Conservation (phyloP, 1,140 invertebrate genomes). For the Drosophila sturtevanti region DNA sequence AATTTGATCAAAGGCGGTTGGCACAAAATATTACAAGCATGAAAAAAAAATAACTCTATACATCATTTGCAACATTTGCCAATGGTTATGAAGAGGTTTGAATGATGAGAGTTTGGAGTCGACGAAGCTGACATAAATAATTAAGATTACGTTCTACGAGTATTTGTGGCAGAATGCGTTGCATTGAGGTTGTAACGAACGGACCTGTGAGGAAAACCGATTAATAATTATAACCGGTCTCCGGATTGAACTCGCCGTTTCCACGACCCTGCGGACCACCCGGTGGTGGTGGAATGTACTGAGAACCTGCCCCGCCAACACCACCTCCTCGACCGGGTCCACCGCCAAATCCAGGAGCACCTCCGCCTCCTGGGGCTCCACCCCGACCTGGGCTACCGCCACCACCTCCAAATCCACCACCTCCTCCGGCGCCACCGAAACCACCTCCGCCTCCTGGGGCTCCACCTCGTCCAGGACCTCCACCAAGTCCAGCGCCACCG, state of each 20-base stretch:
- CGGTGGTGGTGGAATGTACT: constrained; percentile 63
- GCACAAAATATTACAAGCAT: no score
- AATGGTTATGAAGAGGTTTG: neutral
- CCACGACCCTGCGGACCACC: constrained; percentile 60
- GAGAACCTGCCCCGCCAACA: constrained; percentile 48
- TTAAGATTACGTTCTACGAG: constrained; percentile 37
- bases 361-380: constrained; percentile 42
- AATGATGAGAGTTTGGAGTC: neutral
- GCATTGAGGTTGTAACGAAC: constrained; percentile 47
- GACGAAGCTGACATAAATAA: constrained; percentile 43
- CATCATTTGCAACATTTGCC: neutral
- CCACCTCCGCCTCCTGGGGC: constrained; percentile 51
- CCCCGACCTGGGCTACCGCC: constrained; percentile 40
- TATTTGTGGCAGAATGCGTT: constrained; percentile 68
- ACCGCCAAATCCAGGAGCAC: constrained; percentile 15
- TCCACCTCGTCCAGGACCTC: constrained; percentile 36
- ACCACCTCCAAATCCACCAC: constrained; percentile 25
- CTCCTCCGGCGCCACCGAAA: constrained; percentile 55
- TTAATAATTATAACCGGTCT: constrained; percentile 80
- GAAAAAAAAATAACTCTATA: no score
- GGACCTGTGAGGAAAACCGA: neutral
- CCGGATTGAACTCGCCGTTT: constrained; percentile 76
- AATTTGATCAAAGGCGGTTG: no score
- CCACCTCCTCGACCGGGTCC: constrained; percentile 17
- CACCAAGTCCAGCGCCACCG: constrained; percentile 20